Evolutionary conservation across 2,797 vertebrate genomes (phyloP), one percentile per base, ranked within the genome.

Genomic region (Sparus aurata): DNA sequence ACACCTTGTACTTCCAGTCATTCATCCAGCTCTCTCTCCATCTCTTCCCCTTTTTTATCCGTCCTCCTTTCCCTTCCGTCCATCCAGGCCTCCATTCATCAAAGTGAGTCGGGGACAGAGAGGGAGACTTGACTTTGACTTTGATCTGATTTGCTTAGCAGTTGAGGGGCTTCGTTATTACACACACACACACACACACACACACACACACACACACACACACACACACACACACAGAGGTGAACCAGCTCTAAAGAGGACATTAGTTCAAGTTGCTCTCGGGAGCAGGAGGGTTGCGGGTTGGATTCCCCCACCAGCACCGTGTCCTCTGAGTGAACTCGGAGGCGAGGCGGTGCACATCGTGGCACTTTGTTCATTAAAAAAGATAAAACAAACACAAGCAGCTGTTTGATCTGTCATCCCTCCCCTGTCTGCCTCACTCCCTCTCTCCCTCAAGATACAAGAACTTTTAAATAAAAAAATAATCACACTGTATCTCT

Each of bases 111-210:
- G 53, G 67, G 78, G 75, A 87, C 79, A 72, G 69, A 62, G 27
- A n/a, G 67, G 52, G 34, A 85, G 67, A 84, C 71, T 84, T 70
- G 73, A 86, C 86, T 87, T 88, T 90, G 75, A 88, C 82, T 90
- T 84, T 87, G 82, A 85, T 85, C 64, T 74, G 69, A 67, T 75
- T 66, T 80, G 68, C 67, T 73, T 72, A 79, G 67, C 52, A 30
- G 63, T 65, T 20, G 12, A 73, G 25, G 61, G 64, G 30, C 41
- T 68, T 68, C 66, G 30, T 53, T 41, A 34, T 12, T 30, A 63
- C 75, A 73, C 58, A 50, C 30, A 70, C 60, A 83, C 49, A 55
- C 58, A 77, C 61, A 74, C 12, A 52, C 18, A 57, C 25, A 25
- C 46, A 54, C 23, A 54, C 64, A 81, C 47, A 67, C 75, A 70